A percentile compares a stretch with the other conserved stretches of the same genome.
Evolutionary conservation across 2,888 invertebrate species (phyloP).

Genomic region (Epinotia bilunana): DNA sequence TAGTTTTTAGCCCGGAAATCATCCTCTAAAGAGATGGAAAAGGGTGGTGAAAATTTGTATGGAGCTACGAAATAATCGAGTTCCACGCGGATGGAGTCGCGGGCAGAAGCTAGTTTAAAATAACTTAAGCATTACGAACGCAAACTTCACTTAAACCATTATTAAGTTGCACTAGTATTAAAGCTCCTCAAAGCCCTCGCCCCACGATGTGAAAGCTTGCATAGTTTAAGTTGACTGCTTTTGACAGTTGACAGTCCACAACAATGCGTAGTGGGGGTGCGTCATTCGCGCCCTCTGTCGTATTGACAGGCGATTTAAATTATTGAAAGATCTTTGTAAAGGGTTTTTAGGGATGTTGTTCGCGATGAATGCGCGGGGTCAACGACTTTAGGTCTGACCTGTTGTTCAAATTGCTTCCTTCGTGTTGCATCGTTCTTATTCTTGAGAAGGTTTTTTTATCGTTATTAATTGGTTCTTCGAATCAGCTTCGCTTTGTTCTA

Average conservation of each 20-base stretch:
- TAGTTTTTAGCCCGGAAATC: no score
- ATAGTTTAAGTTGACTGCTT: slow-evolving; percentile 83
- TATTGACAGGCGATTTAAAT: slow-evolving; percentile 80
- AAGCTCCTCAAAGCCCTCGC: slow-evolving; percentile 44
- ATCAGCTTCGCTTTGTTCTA: no score
- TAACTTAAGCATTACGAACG: neutral
- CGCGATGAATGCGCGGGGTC: slow-evolving; percentile 30
- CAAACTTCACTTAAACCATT: slow-evolving; percentile 7
- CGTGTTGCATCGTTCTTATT: neutral
- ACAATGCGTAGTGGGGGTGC: slow-evolving; percentile 81
- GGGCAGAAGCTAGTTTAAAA: neutral
- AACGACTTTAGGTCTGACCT: slow-evolving; percentile 35
- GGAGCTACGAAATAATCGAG: no score
- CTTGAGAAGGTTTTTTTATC: neutral
- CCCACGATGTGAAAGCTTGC: slow-evolving; percentile 72
- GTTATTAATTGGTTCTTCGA: no score
- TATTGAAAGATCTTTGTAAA: slow-evolving; percentile 72
- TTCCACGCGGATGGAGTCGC: no score
- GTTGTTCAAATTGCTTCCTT: slow-evolving; percentile 20
- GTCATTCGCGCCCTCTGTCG: slow-evolving; percentile 65
- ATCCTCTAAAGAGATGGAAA: no score
- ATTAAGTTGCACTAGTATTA: slow-evolving; percentile 19
- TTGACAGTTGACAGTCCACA: slow-evolving; percentile 83
- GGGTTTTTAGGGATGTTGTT: slow-evolving; percentile 55
- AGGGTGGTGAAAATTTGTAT: no score